These are phyloP conservation scores for Galemys pyrenaicus DNA, from an alignment of 2,113 vertebrate species.

Conservation along the genomic window DNA sequence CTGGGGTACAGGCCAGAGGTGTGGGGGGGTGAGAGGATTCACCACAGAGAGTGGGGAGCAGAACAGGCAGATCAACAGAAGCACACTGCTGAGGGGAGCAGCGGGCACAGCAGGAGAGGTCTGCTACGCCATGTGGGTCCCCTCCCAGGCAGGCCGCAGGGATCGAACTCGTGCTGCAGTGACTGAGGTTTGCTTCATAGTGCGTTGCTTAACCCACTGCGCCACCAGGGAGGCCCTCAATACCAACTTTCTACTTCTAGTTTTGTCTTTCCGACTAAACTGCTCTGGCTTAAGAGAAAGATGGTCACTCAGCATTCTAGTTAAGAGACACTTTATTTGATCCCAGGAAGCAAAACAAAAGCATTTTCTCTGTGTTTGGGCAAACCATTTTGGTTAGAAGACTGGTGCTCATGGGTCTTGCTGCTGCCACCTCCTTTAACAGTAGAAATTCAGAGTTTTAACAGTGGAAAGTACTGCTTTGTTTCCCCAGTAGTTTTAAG, in stretches of 20 bases:
- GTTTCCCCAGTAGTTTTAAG: background rate
- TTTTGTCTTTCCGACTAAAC: background rate
- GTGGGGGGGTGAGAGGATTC: no score
- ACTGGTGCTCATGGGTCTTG: background rate
- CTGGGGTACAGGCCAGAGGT: no score
- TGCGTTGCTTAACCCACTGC: no score
- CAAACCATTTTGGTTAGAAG: background rate
- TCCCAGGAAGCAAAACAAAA: background rate
- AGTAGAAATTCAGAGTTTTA: background rate
- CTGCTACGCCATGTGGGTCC: no score
- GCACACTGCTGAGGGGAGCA: no score
- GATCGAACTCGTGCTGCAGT: no score
- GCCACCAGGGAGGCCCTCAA: no score
- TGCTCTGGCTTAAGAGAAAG: constrained; percentile 15
- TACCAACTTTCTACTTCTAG: background rate
- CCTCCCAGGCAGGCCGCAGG: no score
- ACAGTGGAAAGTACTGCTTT: background rate
- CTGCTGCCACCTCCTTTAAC: background rate
- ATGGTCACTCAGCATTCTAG: background rate
- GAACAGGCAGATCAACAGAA: no score
- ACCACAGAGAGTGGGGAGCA: no score
- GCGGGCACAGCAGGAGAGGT: no score
- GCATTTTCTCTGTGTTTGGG: background rate
- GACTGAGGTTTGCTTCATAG: no score
- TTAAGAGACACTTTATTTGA: background rate